These are phyloP conservation scores for Nettapus auritus DNA, from an alignment of 2,113 vertebrate species.

Conservation along the genomic window DNA sequence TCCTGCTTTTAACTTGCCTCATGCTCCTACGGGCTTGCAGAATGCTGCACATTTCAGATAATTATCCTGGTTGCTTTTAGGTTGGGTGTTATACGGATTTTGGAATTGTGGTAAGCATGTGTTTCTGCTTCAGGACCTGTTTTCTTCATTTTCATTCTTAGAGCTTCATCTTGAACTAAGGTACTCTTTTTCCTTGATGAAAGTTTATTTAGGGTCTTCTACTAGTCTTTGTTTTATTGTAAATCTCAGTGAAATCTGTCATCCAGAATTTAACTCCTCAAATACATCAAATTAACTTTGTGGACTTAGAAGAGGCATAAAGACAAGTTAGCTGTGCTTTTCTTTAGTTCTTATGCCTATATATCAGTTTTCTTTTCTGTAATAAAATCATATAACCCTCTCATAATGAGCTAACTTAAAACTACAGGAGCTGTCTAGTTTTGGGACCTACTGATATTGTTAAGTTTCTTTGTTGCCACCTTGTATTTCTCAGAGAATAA, in stretches of 20 bases:
- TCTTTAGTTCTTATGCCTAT: neutral
- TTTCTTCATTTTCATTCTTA: neutral
- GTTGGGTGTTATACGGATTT: neutral
- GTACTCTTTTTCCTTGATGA: neutral
- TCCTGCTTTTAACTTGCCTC: neutral
- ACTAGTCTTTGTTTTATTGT: neutral
- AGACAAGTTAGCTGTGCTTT: neutral
- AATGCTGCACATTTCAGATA: neutral
- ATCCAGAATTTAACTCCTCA: neutral
- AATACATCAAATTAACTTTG: neutral
- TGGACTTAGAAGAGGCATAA: neutral
- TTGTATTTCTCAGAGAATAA: neutral
- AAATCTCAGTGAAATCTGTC: neutral
- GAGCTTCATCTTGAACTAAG: neutral
- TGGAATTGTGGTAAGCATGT: neutral
- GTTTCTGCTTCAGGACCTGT: neutral
- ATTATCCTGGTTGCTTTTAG: neutral
- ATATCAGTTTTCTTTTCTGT: neutral
- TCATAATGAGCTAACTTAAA: neutral
- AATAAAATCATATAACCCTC: neutral
- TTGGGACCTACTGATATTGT: neutral
- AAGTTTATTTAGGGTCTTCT: neutral
- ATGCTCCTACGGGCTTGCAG: neutral
- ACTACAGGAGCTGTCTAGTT: neutral
- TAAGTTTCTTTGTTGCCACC: neutral